A percentile compares a stretch with the other conserved stretches of the same genome.
phyloP scores from a whole-genome alignment of 1,140 invertebrate species.

The Drusus annulatus region DNA sequence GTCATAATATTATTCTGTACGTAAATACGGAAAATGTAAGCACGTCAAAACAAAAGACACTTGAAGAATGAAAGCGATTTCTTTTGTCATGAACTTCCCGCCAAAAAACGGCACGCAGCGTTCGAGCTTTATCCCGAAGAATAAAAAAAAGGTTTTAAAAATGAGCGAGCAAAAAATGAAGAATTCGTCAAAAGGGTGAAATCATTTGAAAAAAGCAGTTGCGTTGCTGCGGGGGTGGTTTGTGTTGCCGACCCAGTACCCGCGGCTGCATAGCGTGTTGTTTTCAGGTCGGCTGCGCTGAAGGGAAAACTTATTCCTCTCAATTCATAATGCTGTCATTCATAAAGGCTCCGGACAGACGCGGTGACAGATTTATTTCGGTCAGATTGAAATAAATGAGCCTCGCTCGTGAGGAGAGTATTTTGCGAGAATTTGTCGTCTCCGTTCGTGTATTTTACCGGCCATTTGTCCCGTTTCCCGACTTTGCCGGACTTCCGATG shows the following conservation, averaged over 20 bases:
- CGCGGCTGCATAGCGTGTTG: background rate
- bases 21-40: background rate
- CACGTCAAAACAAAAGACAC: slow-evolving; percentile 28
- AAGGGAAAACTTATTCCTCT: slow-evolving; percentile 45
- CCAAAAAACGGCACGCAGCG: slow-evolving; percentile 5
- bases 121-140: background rate
- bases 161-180: background rate
- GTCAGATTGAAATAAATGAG: slow-evolving; percentile 53
- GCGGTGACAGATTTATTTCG: slow-evolving; percentile 51
- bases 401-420: slow-evolving; percentile 37
- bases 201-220: background rate
- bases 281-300: slow-evolving; percentile 20
- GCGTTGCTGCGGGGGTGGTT: background rate
- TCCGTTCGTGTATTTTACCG: slow-evolving; percentile 27
- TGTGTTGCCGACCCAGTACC: background rate
- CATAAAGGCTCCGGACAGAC: slow-evolving; percentile 40
- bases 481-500: slow-evolving; percentile 7
- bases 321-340: slow-evolving; percentile 52
- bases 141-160: background rate
- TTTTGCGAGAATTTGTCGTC: slow-evolving; percentile 46
- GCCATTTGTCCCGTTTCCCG: slow-evolving; percentile 36
- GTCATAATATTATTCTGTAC: too few relatives aligned
- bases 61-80: slow-evolving; percentile 30
- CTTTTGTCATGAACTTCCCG: slow-evolving; percentile 33
- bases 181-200: background rate